phyloP scores from a whole-genome alignment of 2,113 vertebrate genomes.

The Anarhynchus alexandrinus region DNA sequence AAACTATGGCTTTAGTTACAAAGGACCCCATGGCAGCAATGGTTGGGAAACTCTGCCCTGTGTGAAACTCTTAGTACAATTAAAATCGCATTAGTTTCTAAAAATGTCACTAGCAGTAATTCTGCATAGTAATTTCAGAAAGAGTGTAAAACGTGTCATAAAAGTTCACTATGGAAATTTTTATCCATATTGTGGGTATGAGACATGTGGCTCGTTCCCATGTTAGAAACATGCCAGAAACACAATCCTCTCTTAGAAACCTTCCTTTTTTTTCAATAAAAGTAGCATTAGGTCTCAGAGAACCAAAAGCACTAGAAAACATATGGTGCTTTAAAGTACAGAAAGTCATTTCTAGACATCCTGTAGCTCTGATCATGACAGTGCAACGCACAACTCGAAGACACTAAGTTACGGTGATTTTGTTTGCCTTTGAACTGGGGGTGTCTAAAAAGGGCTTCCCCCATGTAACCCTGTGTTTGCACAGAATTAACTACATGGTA shows the following conservation, averaged over 20 bases:
- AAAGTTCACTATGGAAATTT: neutral
- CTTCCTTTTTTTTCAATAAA: neutral
- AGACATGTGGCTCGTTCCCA: accelerated
- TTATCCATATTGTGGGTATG: neutral
- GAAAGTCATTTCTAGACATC: neutral
- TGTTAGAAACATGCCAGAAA: neutral
- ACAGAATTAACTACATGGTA: neutral
- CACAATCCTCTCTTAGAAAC: neutral
- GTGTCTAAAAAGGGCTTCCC: neutral
- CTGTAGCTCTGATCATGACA: neutral
- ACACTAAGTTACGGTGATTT: accelerated
- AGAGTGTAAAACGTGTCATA: neutral
- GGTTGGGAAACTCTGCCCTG: neutral
- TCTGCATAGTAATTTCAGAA: neutral
- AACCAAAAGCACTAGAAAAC: neutral
- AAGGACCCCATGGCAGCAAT: neutral
- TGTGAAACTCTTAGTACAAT: neutral
- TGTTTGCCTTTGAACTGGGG: neutral
- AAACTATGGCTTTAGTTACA: neutral
- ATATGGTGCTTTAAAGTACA: neutral
- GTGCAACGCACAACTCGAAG: neutral
- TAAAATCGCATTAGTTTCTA: neutral
- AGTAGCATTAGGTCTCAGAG: neutral
- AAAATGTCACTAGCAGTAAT: neutral
- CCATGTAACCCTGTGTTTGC: neutral